Conservation (phyloP, 2,888 invertebrate genomes). For the Bellardia bayeri region DNA sequence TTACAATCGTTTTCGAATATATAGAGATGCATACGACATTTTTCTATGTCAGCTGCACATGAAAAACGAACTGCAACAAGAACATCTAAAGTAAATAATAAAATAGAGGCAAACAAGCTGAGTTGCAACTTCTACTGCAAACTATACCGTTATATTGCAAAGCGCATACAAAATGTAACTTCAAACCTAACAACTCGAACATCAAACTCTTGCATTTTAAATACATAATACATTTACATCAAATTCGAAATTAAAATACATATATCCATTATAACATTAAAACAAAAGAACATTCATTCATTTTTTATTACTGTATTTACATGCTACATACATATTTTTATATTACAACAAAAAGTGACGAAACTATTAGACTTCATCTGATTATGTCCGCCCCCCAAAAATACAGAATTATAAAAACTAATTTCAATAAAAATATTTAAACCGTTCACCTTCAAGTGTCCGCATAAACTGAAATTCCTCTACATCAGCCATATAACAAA, state of each 20-base stretch:
- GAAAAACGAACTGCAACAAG: slow-evolving; percentile 33
- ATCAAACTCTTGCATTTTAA: slow-evolving; percentile 41
- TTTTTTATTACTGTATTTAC: background rate
- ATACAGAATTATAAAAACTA: slow-evolving; percentile 4
- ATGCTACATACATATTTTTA: too few species aligned
- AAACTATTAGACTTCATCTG: background rate
- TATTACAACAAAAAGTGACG: background rate
- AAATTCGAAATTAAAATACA: slow-evolving; percentile 12
- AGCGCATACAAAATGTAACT: slow-evolving; percentile 14
- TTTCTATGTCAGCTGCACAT: slow-evolving; percentile 70
- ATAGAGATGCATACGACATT: slow-evolving; percentile 58
- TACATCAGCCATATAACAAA: slow-evolving; percentile 58
- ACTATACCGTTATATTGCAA: background rate
- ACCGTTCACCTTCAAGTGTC: slow-evolving; percentile 79
- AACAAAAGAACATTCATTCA: too few species aligned
- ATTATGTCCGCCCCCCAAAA: background rate
- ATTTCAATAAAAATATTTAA: slow-evolving; percentile 72
- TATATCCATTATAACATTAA: background rate
- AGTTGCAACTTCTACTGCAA: slow-evolving; percentile 53
- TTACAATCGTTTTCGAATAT: slow-evolving; percentile 61
- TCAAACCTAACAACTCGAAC: slow-evolving; percentile 61
- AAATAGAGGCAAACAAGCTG: slow-evolving; percentile 49
- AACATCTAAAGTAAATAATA: slow-evolving; percentile 14
- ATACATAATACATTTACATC: background rate
- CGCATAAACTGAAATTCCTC: slow-evolving; percentile 80